Evolutionary conservation across 2,888 invertebrate species (phyloP), one percentile per base, ranked within the genome.

Genomic region (Perithous albicinctus): DNA sequence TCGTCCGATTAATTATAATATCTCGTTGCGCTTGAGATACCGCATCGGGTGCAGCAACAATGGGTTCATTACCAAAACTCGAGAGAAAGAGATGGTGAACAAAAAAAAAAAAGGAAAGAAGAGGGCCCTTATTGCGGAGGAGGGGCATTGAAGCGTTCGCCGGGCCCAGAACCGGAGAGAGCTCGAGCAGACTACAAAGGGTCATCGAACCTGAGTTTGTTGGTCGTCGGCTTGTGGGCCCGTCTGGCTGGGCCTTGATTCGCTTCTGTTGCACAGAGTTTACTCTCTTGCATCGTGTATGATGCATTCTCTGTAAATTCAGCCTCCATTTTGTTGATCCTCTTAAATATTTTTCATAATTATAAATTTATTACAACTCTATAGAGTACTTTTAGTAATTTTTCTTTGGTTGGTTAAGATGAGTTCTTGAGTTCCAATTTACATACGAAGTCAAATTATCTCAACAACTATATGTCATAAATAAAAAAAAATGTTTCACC

Each of bases 61-160:
- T 85, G 86, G 85, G 80, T 81, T 85, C 85, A 85, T 87, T 87
- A 87, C 83, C 84, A 59, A 87, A 87, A 85, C 73, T 78, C 72
- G 46, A 29, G 54, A 67, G 76, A 48, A 38, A 54, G 63, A 61
- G 63, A 64, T 73, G 74, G 41, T 20, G 61, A 43, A 61, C 18
- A 35, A 38, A 38, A 59, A 56, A 59, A 29, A 20, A 48, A 15
- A 15, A 35, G 5, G 2, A 48, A 56, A 29, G 51, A 29, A 20
- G 54, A 20, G 20, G 69, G 59, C 41, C 63, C 66, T 70, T 69
- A 69, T 56, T 41, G 18, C 46, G 73, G 43, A 43, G 66, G 48
- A 77, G 48, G 70, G 43, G 41, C 70, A 43, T 43, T 59, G 66
- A 77, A 59, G 75, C 70, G 70, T 82, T 78, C 80, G 80, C 72